phyloP scores from a whole-genome alignment of 2,888 invertebrate species.

The Macaria notata region DNA sequence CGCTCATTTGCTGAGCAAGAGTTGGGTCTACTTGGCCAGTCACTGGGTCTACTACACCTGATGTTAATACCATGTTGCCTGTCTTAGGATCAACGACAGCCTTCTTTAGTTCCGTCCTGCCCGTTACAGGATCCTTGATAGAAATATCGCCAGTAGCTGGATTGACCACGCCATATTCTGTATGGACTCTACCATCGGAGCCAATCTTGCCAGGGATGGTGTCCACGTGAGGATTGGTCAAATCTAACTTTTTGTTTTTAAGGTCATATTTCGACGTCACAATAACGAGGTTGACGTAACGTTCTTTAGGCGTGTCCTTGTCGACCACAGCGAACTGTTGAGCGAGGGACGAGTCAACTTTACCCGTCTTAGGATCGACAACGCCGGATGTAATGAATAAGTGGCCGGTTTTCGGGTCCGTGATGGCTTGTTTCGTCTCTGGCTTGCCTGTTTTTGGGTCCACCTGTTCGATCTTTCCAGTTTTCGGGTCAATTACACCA shows the following conservation, averaged over 20 bases:
- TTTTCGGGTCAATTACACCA: constrained; percentile 80
- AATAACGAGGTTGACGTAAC: constrained; percentile 65
- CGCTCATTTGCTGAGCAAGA: constrained; percentile 75
- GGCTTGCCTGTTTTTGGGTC: constrained; percentile 81
- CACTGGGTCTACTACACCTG: constrained; percentile 79
- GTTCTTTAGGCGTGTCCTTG: constrained; percentile 63
- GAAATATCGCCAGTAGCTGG: constrained; percentile 79
- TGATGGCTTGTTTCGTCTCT: constrained; percentile 80
- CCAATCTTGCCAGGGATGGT: constrained; percentile 56
- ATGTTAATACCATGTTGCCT: constrained; percentile 76
- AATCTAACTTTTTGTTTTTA: constrained; percentile 66
- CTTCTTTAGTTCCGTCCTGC: constrained; percentile 81
- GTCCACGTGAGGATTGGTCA: constrained; percentile 68
- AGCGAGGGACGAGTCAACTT: constrained; percentile 65
- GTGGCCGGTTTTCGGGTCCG: constrained; percentile 80
- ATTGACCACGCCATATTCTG: constrained; percentile 80
- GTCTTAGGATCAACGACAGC: constrained; percentile 84
- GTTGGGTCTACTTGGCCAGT: constrained; percentile 75
- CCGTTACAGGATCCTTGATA: constrained; percentile 80
- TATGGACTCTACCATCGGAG: constrained; percentile 75
- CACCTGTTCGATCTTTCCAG: constrained; percentile 78
- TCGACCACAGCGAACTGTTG: constrained; percentile 76
- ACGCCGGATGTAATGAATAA: constrained; percentile 67
- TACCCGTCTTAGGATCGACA: constrained; percentile 84
- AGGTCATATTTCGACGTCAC: constrained; percentile 80